Conservation (phyloP, 2,888 invertebrate species). For the Calameuta idolon region DNA sequence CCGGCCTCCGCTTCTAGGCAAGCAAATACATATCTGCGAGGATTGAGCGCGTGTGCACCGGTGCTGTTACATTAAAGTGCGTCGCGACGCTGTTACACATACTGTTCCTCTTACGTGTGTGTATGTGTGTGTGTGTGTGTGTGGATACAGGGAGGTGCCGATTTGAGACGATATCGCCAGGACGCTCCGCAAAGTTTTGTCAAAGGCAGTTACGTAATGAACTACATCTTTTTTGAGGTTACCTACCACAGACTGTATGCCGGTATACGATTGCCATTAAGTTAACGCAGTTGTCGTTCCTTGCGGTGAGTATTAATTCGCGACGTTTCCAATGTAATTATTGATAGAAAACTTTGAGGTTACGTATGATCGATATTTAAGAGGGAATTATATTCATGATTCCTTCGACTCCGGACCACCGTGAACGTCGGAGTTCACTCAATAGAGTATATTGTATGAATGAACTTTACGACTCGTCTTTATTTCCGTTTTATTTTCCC, state of each 20-base stretch:
- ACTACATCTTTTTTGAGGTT: conserved; percentile 26
- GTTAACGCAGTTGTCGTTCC: neutral
- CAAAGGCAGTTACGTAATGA: conserved; percentile 46
- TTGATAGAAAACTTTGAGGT: neutral
- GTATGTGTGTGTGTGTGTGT: neutral
- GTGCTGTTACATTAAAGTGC: neutral
- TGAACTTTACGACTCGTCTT: conserved; percentile 57
- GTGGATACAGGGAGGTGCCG: neutral
- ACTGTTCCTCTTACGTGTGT: neutral
- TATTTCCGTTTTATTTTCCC: conserved; percentile 51
- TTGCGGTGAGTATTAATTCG: neutral
- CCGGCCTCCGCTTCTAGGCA: conserved; percentile 64
- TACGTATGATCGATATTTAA: neutral
- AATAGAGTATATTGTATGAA: conserved; percentile 53
- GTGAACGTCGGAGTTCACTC: conserved; percentile 34
- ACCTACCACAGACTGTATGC: neutral
- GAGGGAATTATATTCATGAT: neutral
- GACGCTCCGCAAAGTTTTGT: conserved; percentile 34
- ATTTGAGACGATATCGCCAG: conserved; percentile 22
- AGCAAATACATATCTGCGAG: conserved; percentile 43
- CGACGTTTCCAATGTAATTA: neutral
- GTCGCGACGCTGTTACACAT: neutral
- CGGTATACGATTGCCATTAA: neutral
- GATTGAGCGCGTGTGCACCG: neutral
- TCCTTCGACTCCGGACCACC: conserved; percentile 34